Evolutionary conservation across 2,888 invertebrate genomes (phyloP), one percentile per base, ranked within the genome.

Genomic region (Clitarchus hookeri): DNA sequence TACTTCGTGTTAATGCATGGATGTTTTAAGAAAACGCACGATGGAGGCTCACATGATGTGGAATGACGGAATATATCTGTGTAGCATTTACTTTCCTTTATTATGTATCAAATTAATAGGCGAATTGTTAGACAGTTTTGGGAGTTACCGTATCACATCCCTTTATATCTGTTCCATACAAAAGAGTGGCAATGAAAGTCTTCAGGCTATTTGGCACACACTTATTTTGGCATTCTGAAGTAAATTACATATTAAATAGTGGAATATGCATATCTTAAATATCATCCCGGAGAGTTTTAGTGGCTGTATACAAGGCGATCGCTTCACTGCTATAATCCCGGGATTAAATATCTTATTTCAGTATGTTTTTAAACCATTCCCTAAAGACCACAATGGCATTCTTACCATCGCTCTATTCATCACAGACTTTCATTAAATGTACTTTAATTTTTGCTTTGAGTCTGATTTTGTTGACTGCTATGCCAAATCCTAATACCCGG

Each of bases 1-100:
- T 78, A 78, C 78, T 78, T 78, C n/a, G 78, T 78, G 78, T 26
- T 9, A 78, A 78, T 78, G 78, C 78, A 23, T 78, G 78, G 26
- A 23, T 78, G 19, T 78, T 78, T 78, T 6, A 78, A 78, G 26
- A 1, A 78, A 78, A 78, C 26, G 6, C 1, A 78, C 78, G 8
- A 9, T 78, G n/a, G 78, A 25, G 8, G 78, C 26, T 78, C 78
- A 23, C 11, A 26, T 23, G 6, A 23, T 25, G 78, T 78, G 78
- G 78, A 23, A 23, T 13, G 78, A 12, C n/a, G 6, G 25, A 23
- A 23, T 78, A 78, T 8, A 3, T 78, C 78, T 78, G 26, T 78
- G 26, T 1, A 78, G n/a, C 19, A 8, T 23, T 23, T 78, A 1
- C 12, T 78, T 78, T 9, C 8, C 26, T 12, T 78, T 9, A 78